Percentiles rank a stretch among this genome's conserved stretches.
Evolutionary conservation across 2,797 vertebrate genomes (phyloP).

Genomic region (Alcedo atthis): DNA sequence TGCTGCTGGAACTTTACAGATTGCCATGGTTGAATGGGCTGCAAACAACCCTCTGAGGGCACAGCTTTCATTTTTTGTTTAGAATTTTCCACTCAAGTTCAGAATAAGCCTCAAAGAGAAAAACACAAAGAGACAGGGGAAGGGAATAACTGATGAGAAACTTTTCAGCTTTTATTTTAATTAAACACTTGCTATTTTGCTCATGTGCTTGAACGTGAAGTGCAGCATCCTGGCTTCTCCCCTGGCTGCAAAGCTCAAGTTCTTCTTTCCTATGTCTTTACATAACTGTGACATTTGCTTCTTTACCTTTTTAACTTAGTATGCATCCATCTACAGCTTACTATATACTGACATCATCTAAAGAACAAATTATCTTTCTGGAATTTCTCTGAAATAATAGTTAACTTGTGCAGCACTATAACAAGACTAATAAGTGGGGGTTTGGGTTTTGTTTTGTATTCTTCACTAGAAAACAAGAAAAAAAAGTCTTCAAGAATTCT

Average conservation of each 20-base stretch:
- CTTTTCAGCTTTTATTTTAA: background rate
- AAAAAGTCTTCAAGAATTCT: background rate
- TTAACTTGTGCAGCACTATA: background rate
- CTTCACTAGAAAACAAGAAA: background rate
- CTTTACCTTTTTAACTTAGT: background rate
- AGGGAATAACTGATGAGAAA: background rate
- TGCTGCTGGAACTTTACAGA: conserved; percentile 10
- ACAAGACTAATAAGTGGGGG: background rate
- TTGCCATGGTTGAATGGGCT: background rate
- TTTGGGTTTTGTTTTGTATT: background rate
- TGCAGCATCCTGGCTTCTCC: background rate
- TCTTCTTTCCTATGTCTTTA: background rate
- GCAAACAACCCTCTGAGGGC: background rate
- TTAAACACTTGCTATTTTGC: background rate
- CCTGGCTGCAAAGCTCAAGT: background rate
- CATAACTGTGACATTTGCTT: background rate
- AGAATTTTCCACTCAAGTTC: conserved; percentile 21
- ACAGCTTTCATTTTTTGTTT: conserved; percentile 36
- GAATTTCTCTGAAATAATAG: background rate
- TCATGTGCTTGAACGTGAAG: background rate
- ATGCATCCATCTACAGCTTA: background rate
- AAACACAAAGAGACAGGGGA: background rate
- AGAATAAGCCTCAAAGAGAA: background rate
- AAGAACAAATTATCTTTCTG: background rate
- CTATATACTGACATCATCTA: background rate